Percentiles rank a stretch among this genome's conserved stretches.
These are phyloP conservation scores for Pollenia labialis DNA, from an alignment of 2,888 invertebrate species.

Conservation along the genomic window DNA sequence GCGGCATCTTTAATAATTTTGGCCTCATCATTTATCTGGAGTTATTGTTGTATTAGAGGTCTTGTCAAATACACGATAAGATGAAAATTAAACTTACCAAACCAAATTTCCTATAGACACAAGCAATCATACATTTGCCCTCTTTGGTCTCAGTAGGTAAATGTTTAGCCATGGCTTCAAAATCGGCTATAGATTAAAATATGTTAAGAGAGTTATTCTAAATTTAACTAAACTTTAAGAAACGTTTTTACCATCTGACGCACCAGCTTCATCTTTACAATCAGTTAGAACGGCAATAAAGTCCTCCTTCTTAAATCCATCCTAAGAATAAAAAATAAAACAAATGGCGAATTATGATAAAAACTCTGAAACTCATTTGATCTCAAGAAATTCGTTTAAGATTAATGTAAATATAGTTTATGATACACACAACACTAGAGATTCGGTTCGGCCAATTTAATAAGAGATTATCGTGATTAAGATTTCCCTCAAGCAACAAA, in stretches of 20 bases:
- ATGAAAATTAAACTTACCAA: slow-evolving; percentile 77
- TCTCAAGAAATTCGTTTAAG: too few species aligned
- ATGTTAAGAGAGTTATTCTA: too few species aligned
- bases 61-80: not conserved
- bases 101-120: slow-evolving; percentile 80
- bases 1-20: slow-evolving; percentile 78
- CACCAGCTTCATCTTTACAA: slow-evolving; percentile 80
- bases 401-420: too few species aligned
- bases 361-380: not conserved
- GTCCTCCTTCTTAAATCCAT: slow-evolving; percentile 76
- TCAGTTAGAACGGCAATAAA: slow-evolving; percentile 75
- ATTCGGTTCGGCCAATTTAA: too few species aligned
- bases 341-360: not conserved
- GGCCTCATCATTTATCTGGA: slow-evolving; percentile 79
- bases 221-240: too few species aligned
- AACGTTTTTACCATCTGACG: slow-evolving; percentile 79
- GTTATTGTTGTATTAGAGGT: not conserved
- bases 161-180: slow-evolving; percentile 79
- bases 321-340: slow-evolving; percentile 43
- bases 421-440: too few species aligned
- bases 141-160: slow-evolving; percentile 76
- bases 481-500: too few species aligned
- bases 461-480: too few species aligned
- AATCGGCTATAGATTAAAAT: slow-evolving; percentile 76
- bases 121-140: slow-evolving; percentile 82